These are phyloP conservation scores for Crocallis elinguaria DNA, from an alignment of 2,888 invertebrate species.

Conservation along the genomic window DNA sequence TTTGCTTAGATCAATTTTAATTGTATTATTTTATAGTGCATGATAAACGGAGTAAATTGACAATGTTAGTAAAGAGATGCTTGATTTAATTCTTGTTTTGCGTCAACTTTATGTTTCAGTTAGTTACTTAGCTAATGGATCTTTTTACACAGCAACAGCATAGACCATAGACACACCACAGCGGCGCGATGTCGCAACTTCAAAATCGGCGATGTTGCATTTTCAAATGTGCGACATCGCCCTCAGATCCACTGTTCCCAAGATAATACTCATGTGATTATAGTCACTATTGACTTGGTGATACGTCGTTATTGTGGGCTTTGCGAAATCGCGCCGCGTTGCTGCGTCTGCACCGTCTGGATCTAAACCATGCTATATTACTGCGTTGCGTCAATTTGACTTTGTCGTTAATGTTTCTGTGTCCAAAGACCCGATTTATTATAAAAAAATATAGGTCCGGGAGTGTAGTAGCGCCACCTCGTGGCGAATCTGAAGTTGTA, in stretches of 20 bases:
- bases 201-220: too few species aligned
- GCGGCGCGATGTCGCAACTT: too few species aligned
- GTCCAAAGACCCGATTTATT: conserved; percentile 6
- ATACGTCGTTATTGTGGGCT: too few species aligned
- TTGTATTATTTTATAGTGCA: conserved; percentile 54
- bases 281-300: too few species aligned
- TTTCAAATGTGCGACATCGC: too few species aligned
- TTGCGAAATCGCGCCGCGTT: too few species aligned
- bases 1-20: conserved; percentile 48
- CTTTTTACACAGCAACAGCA: conserved; percentile 10
- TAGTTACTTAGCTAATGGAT: not conserved
- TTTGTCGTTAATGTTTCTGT: conserved; percentile 6
- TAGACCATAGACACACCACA: too few species aligned
- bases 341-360: too few species aligned
- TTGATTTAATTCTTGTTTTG: not conserved
- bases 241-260: too few species aligned
- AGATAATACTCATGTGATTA: too few species aligned
- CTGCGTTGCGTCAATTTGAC: too few species aligned
- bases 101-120: not conserved
- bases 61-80: conserved; percentile 3
- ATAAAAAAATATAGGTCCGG: conserved; percentile 6
- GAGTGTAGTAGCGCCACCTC: conserved; percentile 23
- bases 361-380: too few species aligned
- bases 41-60: conserved; percentile 41
- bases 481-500: conserved; percentile 61